phyloP scores from a whole-genome alignment of 1,140 invertebrate genomes.

The Zaprionus capensis region DNA sequence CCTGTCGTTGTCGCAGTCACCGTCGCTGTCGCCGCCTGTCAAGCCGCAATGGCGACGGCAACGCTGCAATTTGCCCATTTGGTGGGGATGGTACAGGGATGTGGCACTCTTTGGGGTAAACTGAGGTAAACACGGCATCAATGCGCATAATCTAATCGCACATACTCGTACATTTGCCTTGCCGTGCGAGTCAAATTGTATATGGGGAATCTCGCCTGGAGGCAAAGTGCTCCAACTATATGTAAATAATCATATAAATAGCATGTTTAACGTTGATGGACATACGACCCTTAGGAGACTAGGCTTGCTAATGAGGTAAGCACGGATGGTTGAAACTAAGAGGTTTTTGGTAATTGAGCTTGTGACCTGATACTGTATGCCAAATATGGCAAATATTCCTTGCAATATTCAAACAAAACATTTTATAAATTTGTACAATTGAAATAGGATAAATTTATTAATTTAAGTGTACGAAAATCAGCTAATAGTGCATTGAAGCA shows the following conservation, averaged over 20 bases:
- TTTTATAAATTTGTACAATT: no score
- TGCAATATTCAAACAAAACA: no score
- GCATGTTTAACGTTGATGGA: constrained; percentile 41
- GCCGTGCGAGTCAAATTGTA: constrained; percentile 39
- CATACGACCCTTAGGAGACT: constrained; percentile 20
- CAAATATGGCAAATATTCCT: neutral
- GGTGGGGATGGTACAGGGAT: constrained; percentile 30
- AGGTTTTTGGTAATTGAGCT: neutral
- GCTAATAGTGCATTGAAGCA: no score
- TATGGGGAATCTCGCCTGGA: constrained; percentile 25
- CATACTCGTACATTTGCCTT: constrained; percentile 21
- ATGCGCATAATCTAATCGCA: constrained; percentile 50
- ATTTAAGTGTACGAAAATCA: no score
- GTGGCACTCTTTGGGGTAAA: constrained; percentile 42
- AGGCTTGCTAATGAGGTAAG: constrained; percentile 31
- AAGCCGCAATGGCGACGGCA: constrained; percentile 63
- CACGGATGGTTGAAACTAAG: constrained; percentile 11
- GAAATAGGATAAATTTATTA: no score
- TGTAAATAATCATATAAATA: constrained; percentile 56
- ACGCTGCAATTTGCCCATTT: constrained; percentile 66
- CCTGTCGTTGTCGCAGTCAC: constrained; percentile 34
- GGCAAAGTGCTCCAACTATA: constrained; percentile 46
- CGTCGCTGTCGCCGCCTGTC: constrained; percentile 60
- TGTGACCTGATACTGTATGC: neutral
- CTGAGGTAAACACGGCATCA: constrained; percentile 50